Evolutionary conservation across 2,888 invertebrate genomes (phyloP).

Genomic region (Neuroscelio doddi): DNA sequence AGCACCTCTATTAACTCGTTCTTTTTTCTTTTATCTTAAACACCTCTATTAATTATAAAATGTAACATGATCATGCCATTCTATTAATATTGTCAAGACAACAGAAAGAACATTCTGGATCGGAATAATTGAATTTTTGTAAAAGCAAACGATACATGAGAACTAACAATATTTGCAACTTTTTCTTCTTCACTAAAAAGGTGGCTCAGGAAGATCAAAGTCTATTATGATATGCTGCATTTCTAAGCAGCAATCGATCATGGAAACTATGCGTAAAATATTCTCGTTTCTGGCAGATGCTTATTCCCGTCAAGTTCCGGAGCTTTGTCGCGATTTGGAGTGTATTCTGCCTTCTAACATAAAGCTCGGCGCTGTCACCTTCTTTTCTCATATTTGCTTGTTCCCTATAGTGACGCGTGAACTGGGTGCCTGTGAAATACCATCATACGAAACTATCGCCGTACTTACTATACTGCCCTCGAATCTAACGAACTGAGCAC

Average conservation of each 20-base stretch:
- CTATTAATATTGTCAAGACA: slow-evolving; percentile 3
- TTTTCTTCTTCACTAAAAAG: slow-evolving; percentile 7
- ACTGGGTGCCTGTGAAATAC: slow-evolving; percentile 27
- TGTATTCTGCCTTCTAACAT: neutral
- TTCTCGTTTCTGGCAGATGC: slow-evolving; percentile 19
- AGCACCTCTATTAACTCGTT: neutral
- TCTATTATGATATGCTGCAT: slow-evolving; percentile 13
- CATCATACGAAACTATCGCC: neutral
- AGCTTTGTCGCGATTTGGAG: slow-evolving; percentile 5
- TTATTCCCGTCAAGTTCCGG: slow-evolving; percentile 29
- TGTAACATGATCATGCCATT: neutral
- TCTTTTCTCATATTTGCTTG: slow-evolving; percentile 1
- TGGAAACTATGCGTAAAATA: slow-evolving; percentile 30
- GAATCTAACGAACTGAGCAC: slow-evolving; percentile 31
- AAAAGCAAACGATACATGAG: too few species aligned
- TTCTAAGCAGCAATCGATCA: slow-evolving; percentile 23
- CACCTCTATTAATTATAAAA: neutral
- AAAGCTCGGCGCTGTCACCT: neutral
- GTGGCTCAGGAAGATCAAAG: slow-evolving; percentile 23
- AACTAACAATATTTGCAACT: slow-evolving; percentile 23
- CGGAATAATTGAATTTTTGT: too few species aligned
- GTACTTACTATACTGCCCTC: slow-evolving; percentile 32
- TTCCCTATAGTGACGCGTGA: slow-evolving; percentile 11
- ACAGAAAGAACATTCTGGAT: too few species aligned
- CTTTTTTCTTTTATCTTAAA: neutral